Percentiles rank a stretch among this genome's conserved stretches.
These are phyloP conservation scores for Athripsodes cinereus DNA, from an alignment of 2,888 invertebrate genomes.

Conservation along the genomic window DNA sequence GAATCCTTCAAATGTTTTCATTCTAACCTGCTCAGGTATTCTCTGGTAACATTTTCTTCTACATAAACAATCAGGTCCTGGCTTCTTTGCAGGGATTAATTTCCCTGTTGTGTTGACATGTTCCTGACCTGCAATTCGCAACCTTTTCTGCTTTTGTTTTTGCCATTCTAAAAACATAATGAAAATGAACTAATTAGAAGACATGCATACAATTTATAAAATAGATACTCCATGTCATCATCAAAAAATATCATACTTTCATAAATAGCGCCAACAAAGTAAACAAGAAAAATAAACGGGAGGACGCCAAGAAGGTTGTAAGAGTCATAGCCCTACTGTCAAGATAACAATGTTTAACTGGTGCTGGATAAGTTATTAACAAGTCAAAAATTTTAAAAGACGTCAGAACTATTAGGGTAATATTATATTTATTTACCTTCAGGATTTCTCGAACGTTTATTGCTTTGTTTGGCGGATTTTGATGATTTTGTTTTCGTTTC, in stretches of 20 bases:
- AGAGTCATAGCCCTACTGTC: constrained; percentile 11
- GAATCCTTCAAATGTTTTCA: constrained; percentile 51
- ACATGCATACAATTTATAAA: too few species aligned
- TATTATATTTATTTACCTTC: constrained; percentile 38
- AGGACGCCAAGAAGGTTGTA: constrained; percentile 23
- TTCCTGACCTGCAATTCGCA: constrained; percentile 50
- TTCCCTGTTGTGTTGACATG: constrained; percentile 54
- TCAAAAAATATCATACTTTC: too few species aligned
- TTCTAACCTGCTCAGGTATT: constrained; percentile 45
- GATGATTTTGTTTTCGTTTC: constrained; percentile 47
- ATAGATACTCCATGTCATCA: too few species aligned
- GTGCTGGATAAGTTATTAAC: too few species aligned
- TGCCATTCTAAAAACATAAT: constrained; percentile 51
- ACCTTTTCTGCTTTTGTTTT: constrained; percentile 52
- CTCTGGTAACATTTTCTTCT: constrained; percentile 48
- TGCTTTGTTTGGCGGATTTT: constrained; percentile 48
- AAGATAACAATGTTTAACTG: background rate
- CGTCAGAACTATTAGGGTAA: background rate
- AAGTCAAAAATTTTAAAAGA: background rate
- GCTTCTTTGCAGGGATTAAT: constrained; percentile 49
- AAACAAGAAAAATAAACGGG: background rate
- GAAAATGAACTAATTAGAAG: too few species aligned
- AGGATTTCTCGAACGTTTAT: constrained; percentile 46
- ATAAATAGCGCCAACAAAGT: constrained; percentile 17
- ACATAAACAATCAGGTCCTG: constrained; percentile 51